A percentile compares a stretch with the other conserved stretches of the same genome.
These are phyloP conservation scores for Tinamus guttatus DNA, from an alignment of 2,113 vertebrate genomes.

Conservation along the genomic window DNA sequence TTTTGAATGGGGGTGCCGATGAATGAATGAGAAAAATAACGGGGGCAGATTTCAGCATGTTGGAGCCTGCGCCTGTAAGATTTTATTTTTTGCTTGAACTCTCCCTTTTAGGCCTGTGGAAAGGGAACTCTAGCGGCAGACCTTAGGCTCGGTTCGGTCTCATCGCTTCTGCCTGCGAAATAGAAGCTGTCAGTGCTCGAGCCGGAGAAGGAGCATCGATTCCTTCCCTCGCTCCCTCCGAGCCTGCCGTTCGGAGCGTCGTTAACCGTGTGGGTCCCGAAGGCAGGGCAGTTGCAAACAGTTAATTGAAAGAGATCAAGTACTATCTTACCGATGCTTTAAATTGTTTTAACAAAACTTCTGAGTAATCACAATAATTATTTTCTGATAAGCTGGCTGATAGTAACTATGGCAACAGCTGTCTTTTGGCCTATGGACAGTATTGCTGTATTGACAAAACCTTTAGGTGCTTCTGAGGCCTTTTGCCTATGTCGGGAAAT, in stretches of 20 bases:
- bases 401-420: constrained; percentile 86
- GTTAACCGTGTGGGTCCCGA: constrained; percentile 71
- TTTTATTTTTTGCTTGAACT: constrained; percentile 53
- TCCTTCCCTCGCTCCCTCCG: constrained; percentile 37
- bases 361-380: constrained; percentile 77
- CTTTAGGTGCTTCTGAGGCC: constrained; percentile 72
- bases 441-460: constrained; percentile 77
- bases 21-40: neutral
- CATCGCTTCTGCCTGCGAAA: constrained; percentile 72
- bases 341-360: constrained; percentile 77
- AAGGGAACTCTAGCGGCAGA: constrained; percentile 53
- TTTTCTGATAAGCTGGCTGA: constrained; percentile 81
- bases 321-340: constrained; percentile 27
- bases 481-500: constrained; percentile 68
- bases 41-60: constrained; percentile 2
- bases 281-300: constrained; percentile 51
- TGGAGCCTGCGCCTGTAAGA: constrained; percentile 42
- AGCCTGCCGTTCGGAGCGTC: constrained; percentile 58
- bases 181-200: constrained; percentile 75
- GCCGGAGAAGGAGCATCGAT: constrained; percentile 77
- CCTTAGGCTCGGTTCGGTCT: constrained; percentile 53
- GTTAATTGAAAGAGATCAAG: constrained; percentile 70
- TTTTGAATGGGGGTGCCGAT: neutral
- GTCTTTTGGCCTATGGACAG: constrained; percentile 79
- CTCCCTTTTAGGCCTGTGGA: neutral